Conservation (phyloP, 1,140 invertebrate species). For the Trialeurodes vaporariorum region DNA sequence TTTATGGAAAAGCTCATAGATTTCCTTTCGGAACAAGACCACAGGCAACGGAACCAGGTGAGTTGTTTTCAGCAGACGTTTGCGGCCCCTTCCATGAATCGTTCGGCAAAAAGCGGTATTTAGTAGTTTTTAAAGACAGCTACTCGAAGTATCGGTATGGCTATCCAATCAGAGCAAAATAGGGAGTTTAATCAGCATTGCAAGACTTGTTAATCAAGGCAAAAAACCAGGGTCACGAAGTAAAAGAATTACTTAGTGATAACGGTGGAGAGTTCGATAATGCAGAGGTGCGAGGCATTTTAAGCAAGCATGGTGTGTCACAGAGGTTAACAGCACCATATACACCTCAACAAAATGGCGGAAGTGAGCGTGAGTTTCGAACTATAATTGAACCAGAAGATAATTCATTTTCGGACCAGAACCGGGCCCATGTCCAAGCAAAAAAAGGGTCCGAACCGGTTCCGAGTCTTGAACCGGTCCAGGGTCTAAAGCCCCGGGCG, state of each 20-base stretch:
- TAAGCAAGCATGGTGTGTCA: constrained; percentile 21
- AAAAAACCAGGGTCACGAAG: constrained; percentile 22
- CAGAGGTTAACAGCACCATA: constrained; percentile 17
- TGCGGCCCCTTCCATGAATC: constrained; percentile 29
- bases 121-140: constrained; percentile 29
- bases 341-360: constrained; percentile 16
- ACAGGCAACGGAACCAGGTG: constrained; percentile 21
- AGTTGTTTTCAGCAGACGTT: constrained; percentile 28
- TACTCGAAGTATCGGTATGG: constrained; percentile 29
- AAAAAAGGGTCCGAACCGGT: no score
- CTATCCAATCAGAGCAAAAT: constrained; percentile 27
- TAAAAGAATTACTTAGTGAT: constrained; percentile 29
- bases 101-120: constrained; percentile 24
- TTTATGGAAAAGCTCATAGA: constrained; percentile 27
- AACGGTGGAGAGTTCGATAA: constrained; percentile 27
- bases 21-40: constrained; percentile 26
- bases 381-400: constrained; percentile 28
- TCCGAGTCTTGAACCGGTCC: no score
- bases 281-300: constrained; percentile 23
- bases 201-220: constrained; percentile 23
- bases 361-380: constrained; percentile 34
- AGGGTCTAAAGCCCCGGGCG: no score
- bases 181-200: constrained; percentile 24
- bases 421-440: no score
- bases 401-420: no score